Percentiles rank a stretch among this genome's conserved stretches.
These are phyloP conservation scores for Parapsyche elsis DNA, from an alignment of 1,140 invertebrate genomes.

Conservation along the genomic window DNA sequence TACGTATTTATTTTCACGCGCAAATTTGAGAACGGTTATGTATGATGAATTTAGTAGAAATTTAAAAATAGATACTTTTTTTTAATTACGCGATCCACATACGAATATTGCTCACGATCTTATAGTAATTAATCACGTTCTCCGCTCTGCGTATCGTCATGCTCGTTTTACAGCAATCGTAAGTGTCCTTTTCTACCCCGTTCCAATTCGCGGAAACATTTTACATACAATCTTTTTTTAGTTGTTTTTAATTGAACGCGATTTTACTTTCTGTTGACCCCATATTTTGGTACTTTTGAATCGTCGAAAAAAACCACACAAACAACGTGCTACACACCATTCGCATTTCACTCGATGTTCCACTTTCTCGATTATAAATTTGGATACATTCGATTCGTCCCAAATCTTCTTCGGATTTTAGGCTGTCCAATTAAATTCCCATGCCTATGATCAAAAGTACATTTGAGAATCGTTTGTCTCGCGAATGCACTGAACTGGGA, in stretches of 20 bases:
- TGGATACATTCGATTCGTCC: constrained; percentile 4
- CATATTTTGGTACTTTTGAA: not conserved
- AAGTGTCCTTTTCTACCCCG: too few relatives aligned
- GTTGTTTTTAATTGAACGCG: not conserved
- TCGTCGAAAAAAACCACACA: constrained; percentile 10
- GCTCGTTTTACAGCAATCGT: not conserved
- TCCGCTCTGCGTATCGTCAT: not conserved
- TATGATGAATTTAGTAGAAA: too few relatives aligned
- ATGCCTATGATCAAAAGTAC: not conserved
- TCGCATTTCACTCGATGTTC: constrained; percentile 27
- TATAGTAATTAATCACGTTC: not conserved
- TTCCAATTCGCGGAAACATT: too few relatives aligned
- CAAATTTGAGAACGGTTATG: too few relatives aligned
- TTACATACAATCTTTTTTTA: too few relatives aligned
- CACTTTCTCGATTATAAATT: constrained; percentile 25
- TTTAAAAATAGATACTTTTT: not conserved
- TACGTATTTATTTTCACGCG: too few relatives aligned
- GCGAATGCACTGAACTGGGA: not conserved
- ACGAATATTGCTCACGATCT: not conserved
- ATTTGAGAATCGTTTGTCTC: not conserved
- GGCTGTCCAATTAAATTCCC: not conserved
- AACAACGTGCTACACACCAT: constrained; percentile 6
- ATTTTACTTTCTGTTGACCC: constrained; percentile 9
- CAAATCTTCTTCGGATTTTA: not conserved
- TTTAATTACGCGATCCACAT: not conserved